Conservation (phyloP, 1,140 invertebrate species). For the fruit fly (Drosophila melanogaster) region Release_6_plus_ISO1_MT NT_033777.3:21843501-21844000, state of each 20-base stretch:
- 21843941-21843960: not conserved
- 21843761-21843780: not conserved
- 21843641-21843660: slow-evolving; percentile 13
- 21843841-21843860: not conserved
- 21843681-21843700: slow-evolving; percentile 14
- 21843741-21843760: slow-evolving; percentile 16
- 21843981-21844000: not conserved
- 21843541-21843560: slow-evolving; percentile 7
- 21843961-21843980: not conserved
- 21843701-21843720: slow-evolving; percentile 20
- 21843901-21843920: not conserved
- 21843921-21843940: too few relatives aligned
- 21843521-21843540: slow-evolving; percentile 5
- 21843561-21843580: slow-evolving; percentile 2
- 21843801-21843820: slow-evolving; percentile 36
- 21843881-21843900: slow-evolving; percentile 13
- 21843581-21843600: slow-evolving; percentile 38
- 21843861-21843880: slow-evolving; percentile 17
- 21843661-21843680: slow-evolving; percentile 16
- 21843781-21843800: slow-evolving; percentile 7
- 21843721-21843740: slow-evolving; percentile 1
- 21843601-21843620: slow-evolving; percentile 12
- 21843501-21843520: not conserved
- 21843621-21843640: not conserved
- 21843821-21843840: slow-evolving; percentile 1